phyloP scores from a whole-genome alignment of 2,113 vertebrate species.

The Notiomystis cincta region DNA sequence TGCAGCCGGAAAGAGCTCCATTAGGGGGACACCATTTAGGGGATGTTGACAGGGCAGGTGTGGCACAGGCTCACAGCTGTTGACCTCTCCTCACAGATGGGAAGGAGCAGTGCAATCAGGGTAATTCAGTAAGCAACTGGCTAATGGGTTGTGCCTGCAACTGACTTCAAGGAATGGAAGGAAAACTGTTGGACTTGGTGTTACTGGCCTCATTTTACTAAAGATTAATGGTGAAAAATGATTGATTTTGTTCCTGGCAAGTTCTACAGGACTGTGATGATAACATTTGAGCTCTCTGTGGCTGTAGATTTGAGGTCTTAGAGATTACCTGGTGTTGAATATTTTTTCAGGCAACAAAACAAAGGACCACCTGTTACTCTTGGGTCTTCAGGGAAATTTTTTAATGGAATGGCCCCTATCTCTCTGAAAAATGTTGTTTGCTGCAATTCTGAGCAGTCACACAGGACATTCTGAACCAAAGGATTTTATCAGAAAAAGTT shows the following conservation, averaged over 20 bases:
- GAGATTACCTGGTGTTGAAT: not conserved
- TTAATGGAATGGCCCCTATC: not conserved
- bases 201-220: not conserved
- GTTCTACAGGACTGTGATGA: not conserved
- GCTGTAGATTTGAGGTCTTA: not conserved
- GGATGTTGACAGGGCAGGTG: not conserved
- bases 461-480: not conserved
- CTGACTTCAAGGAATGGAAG: not conserved
- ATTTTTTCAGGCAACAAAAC: not conserved
- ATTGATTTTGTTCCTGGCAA: not conserved
- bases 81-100: not conserved
- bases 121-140: not conserved
- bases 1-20: not conserved
- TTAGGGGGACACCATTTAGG: not conserved
- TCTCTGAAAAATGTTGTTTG: not conserved
- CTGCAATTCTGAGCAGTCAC: not conserved
- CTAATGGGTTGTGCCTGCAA: not conserved
- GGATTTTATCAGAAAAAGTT: not conserved
- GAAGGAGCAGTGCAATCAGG: not conserved
- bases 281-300: not conserved
- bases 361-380: not conserved
- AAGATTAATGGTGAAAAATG: not conserved
- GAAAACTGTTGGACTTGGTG: not conserved
- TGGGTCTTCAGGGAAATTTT: not conserved
- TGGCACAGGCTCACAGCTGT: not conserved